phyloP scores from a whole-genome alignment of 2,888 invertebrate species.

The Brenthis ino region DNA sequence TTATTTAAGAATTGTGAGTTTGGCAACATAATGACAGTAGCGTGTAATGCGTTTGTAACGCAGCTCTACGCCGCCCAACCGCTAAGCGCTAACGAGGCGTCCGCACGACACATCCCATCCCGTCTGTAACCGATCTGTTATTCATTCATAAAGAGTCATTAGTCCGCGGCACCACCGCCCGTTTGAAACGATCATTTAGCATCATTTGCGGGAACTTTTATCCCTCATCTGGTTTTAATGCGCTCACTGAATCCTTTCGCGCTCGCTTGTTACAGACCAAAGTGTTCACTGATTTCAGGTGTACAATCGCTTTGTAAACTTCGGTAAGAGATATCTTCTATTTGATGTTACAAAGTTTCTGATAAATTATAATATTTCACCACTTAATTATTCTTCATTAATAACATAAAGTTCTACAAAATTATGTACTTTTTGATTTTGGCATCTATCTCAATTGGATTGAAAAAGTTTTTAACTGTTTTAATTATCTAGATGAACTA shows the following conservation, averaged over 20 bases:
- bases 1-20: background rate
- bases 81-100: constrained; percentile 48
- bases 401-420: background rate
- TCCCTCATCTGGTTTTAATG: constrained; percentile 76
- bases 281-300: constrained; percentile 56
- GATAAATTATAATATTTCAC: constrained; percentile 15
- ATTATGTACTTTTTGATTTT: background rate
- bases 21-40: background rate
- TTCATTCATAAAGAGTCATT: constrained; percentile 49
- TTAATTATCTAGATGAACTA: constrained; percentile 1
- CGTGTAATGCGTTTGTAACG: constrained; percentile 24
- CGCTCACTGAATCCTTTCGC: constrained; percentile 68
- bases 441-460: no score
- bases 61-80: constrained; percentile 32
- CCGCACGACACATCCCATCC: constrained; percentile 46
- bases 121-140: constrained; percentile 51
- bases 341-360: constrained; percentile 12
- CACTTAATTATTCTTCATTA: constrained; percentile 7
- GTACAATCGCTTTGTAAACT: constrained; percentile 33
- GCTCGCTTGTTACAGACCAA: constrained; percentile 64
- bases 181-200: constrained; percentile 66
- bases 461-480: background rate
- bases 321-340: constrained; percentile 10
- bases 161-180: constrained; percentile 49
- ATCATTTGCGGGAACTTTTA: constrained; percentile 76